phyloP scores from a whole-genome alignment of 37 sponge, comb jelly and placozoan genomes.

The Halichondria panicea region DNA sequence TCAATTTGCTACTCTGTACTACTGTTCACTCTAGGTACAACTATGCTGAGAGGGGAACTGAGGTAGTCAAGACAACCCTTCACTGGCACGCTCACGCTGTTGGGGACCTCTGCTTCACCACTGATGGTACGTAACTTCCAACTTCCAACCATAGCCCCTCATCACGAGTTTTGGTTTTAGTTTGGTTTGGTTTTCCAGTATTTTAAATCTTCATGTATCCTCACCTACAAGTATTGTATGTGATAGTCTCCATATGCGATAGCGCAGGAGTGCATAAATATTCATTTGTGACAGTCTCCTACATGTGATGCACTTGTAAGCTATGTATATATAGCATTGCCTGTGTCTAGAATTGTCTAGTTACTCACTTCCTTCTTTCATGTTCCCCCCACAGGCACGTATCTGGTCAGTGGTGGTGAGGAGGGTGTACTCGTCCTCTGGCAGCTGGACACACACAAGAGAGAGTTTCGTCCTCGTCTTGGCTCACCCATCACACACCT shows the following conservation, averaged over 20 bases:
- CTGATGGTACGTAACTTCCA: slow-evolving; percentile 67
- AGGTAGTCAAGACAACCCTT: slow-evolving; percentile 43
- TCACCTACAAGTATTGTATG: no score
- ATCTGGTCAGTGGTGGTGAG: slow-evolving; percentile 90
- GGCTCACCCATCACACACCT: slow-evolving; percentile 69
- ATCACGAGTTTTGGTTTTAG: no score
- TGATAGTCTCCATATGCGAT: no score
- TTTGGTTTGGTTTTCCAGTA: no score
- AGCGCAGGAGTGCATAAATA: no score
- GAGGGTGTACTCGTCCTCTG: slow-evolving; percentile 91
- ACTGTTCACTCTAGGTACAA: slow-evolving; percentile 57
- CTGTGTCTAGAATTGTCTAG: no score
- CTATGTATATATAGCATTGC: no score
- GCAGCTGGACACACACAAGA: slow-evolving; percentile 70
- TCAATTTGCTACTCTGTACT: not conserved
- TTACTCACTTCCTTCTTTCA: not conserved
- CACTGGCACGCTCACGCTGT: slow-evolving; percentile 96
- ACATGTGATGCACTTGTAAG: no score
- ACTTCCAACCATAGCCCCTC: no score
- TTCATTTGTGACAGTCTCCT: no score
- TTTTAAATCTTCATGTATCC: no score
- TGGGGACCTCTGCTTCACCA: slow-evolving; percentile 65
- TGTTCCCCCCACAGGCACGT: slow-evolving; percentile 50
- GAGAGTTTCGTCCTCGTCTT: slow-evolving; percentile 80
- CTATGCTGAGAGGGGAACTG: slow-evolving; percentile 2